Evolutionary conservation across 2,888 invertebrate genomes (phyloP).

Genomic region (Aromia moschata): DNA sequence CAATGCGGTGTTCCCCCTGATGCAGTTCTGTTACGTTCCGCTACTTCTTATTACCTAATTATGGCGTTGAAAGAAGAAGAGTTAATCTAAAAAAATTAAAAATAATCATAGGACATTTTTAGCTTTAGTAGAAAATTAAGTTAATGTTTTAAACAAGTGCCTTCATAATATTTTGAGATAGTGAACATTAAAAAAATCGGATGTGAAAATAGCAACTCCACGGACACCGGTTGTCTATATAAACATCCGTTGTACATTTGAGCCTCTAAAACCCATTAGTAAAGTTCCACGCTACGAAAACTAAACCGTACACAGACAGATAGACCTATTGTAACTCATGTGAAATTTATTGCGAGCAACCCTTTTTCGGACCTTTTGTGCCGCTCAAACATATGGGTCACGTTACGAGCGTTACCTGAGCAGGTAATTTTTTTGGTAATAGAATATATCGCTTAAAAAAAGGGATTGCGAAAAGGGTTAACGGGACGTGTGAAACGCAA

Average conservation of each 20-base stretch:
- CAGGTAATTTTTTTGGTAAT: conserved; percentile 41
- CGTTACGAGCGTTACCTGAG: conserved; percentile 32
- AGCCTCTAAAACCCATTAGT: conserved; percentile 41
- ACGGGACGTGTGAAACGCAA: conserved; percentile 41
- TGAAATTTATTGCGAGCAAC: conserved; percentile 46
- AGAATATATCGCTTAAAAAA: conserved; percentile 39
- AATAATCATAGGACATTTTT: too few species aligned
- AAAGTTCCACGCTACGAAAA: conserved; percentile 39
- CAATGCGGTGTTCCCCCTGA: too few species aligned
- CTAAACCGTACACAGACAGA: conserved; percentile 46
- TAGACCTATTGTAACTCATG: conserved; percentile 47
- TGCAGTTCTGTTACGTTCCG: too few species aligned
- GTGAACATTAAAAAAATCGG: too few species aligned
- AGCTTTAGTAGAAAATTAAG: too few species aligned
- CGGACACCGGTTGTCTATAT: conserved; percentile 32
- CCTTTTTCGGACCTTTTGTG: conserved; percentile 32
- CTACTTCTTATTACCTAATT: too few species aligned
- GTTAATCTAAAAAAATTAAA: too few species aligned
- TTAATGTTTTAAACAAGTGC: too few species aligned
- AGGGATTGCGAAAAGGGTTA: conserved; percentile 40
- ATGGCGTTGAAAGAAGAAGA: too few species aligned
- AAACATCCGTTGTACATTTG: conserved; percentile 37
- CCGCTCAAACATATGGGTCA: conserved; percentile 34
- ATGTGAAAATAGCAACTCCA: too few species aligned
- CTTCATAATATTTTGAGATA: too few species aligned